Percentiles rank a stretch among this genome's conserved stretches.
These are phyloP conservation scores for Chalcis sispes DNA, from an alignment of 2,888 invertebrate genomes.

Conservation along the genomic window DNA sequence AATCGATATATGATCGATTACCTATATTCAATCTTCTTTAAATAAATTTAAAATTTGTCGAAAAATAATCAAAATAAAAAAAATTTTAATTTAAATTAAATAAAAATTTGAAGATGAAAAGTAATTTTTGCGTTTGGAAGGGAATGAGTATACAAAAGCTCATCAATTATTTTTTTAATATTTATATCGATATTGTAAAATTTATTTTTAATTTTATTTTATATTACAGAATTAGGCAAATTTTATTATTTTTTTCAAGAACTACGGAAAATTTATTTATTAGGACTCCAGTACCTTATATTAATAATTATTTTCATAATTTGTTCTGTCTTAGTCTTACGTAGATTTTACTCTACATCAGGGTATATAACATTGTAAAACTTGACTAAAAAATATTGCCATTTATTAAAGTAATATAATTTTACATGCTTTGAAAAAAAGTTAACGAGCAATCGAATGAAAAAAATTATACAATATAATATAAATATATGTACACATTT, in stretches of 20 bases:
- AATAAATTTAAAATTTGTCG: too few relatives aligned
- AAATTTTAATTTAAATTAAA: too few relatives aligned
- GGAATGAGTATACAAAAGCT: too few relatives aligned
- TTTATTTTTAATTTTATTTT: background rate
- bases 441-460: constrained; percentile 1
- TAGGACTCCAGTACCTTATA: too few relatives aligned
- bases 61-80: too few relatives aligned
- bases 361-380: constrained; percentile 18
- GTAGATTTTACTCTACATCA: constrained; percentile 1
- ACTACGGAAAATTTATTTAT: too few relatives aligned
- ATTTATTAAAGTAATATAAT: constrained; percentile 13
- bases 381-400: constrained; percentile 25
- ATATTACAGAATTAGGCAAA: background rate
- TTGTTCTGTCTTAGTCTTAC: background rate
- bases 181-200: background rate
- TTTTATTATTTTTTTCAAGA: background rate
- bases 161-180: background rate
- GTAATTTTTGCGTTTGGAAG: too few relatives aligned
- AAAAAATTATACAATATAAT: background rate
- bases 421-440: constrained; percentile 35
- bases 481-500: background rate
- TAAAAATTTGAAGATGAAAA: too few relatives aligned
- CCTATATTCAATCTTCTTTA: too few relatives aligned
- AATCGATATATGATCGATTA: too few relatives aligned
- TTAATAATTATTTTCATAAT: background rate